phyloP scores from a whole-genome alignment of 2,888 invertebrate species.

The Malacosoma neustria region DNA sequence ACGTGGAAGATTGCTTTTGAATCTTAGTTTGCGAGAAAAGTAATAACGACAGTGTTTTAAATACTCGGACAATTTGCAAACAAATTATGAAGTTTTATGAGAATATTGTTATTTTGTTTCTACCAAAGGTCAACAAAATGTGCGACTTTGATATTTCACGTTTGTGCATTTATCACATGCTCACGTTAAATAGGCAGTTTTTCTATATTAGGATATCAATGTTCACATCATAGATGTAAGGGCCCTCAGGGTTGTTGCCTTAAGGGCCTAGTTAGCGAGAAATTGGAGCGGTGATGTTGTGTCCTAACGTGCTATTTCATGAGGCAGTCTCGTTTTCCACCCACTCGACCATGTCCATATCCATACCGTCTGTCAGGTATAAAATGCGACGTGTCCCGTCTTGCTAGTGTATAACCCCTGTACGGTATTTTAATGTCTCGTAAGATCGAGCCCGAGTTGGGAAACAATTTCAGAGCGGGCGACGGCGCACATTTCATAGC shows the following conservation, averaged over 20 bases:
- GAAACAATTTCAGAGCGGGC: constrained; percentile 1
- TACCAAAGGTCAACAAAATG: no score
- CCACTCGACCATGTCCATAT: constrained; percentile 25
- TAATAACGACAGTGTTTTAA: no score
- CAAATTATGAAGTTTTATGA: no score
- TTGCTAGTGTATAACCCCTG: constrained; percentile 3
- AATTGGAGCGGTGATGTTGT: constrained; percentile 48
- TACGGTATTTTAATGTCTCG: constrained; percentile 5
- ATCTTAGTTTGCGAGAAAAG: not conserved
- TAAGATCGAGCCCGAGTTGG: constrained; percentile 2
- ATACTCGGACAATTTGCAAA: no score
- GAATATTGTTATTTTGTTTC: no score
- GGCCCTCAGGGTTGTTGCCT: constrained; percentile 40
- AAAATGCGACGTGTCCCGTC: not conserved
- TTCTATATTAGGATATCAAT: no score
- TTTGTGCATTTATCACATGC: no score
- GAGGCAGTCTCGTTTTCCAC: constrained; percentile 51
- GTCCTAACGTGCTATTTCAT: constrained; percentile 57
- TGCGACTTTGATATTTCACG: no score
- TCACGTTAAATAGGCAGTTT: no score
- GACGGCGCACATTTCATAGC: constrained; percentile 3
- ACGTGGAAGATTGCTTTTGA: not conserved
- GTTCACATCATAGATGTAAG: no score
- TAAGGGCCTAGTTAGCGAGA: constrained; percentile 53
- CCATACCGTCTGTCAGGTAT: constrained; percentile 22